Base-by-base conservation (phyloP, 23 tunicate genomes). In the Halocynthia aurantium region DNA sequence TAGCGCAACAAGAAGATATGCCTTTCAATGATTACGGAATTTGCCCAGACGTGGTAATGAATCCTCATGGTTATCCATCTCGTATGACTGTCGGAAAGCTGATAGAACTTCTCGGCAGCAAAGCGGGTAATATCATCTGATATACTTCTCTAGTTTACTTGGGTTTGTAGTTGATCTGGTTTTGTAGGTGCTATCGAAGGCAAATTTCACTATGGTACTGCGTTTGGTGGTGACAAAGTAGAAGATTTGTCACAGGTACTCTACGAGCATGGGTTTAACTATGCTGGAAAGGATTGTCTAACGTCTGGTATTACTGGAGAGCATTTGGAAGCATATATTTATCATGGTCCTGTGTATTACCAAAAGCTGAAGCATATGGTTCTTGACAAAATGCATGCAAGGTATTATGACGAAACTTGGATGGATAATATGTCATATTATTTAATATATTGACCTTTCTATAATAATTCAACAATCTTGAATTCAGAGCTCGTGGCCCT, bases 1-100 rank as follows among this genome's bases (percentile, higher is more conserved):
- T 94, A 17, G 95, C 76, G 10, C 86, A 74, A 6, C 95, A 88
- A 57, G 95, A 81, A 57, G 94, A 94, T 73, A 94, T 94, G 99
- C 99, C 99, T 13, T 94, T 94, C 82, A 94, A 94, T 70, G 90
- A 88, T 20, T 76, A 77, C 58, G 99, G 99, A 8, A 94, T 94
- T 50, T 84, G 91, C 64, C 99, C 99, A 7, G 99, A 94, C 70
- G 96, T 94, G 13, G 85, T 94, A 69, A 94, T 94, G 99, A 94
- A 94, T 57, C 99, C 99, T 6, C 99, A 94, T 70, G 99, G 99
- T 20, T 94, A 88, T 56, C 99, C 99, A 11, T 94, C 99, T 11
- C 88, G 99, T n/a, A 94, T 94, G 99, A 94, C 99, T 5, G 99
- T 94, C 55, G 99, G 99, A 66, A 94, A 94, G 63, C 66, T 94